These are phyloP conservation scores for Drosophila borealis DNA, from an alignment of 2,888 invertebrate species.

Conservation along the genomic window DNA sequence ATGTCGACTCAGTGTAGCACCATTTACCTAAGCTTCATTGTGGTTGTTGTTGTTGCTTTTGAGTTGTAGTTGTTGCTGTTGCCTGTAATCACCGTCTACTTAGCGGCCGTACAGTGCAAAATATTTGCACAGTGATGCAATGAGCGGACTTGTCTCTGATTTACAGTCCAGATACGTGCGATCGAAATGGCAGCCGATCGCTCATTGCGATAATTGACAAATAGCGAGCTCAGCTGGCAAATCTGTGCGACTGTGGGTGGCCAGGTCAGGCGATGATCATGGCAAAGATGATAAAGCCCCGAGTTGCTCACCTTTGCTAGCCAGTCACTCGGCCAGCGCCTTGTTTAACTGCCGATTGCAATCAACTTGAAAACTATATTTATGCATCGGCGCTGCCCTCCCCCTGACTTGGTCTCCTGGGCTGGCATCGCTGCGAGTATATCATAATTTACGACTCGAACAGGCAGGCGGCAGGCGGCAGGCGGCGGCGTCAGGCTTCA, in stretches of 20 bases:
- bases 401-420: conserved; percentile 15
- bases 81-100: conserved; percentile 43
- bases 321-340: conserved; percentile 7
- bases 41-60: conserved; percentile 3
- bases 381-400: conserved; percentile 34
- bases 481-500: conserved; percentile 37
- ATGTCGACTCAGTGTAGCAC: conserved; percentile 38
- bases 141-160: conserved; percentile 49
- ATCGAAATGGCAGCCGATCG: conserved; percentile 58
- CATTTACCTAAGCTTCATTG: conserved; percentile 30
- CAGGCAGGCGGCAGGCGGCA: neutral
- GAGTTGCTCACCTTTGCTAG: conserved; percentile 60
- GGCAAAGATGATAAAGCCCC: conserved; percentile 29
- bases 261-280: conserved; percentile 58
- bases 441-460: conserved; percentile 73
- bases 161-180: conserved; percentile 59
- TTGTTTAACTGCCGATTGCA: conserved; percentile 42
- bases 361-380: conserved; percentile 73
- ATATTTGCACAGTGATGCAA: conserved; percentile 61
- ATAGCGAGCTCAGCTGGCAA: conserved; percentile 26
- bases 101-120: conserved; percentile 40
- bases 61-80: conserved; percentile 14
- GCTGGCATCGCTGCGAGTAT: conserved; percentile 41
- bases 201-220: conserved; percentile 60
- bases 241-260: conserved; percentile 55